Conservation (phyloP, 2,888 invertebrate genomes). For the Acanthoscelides obtectus region DNA sequence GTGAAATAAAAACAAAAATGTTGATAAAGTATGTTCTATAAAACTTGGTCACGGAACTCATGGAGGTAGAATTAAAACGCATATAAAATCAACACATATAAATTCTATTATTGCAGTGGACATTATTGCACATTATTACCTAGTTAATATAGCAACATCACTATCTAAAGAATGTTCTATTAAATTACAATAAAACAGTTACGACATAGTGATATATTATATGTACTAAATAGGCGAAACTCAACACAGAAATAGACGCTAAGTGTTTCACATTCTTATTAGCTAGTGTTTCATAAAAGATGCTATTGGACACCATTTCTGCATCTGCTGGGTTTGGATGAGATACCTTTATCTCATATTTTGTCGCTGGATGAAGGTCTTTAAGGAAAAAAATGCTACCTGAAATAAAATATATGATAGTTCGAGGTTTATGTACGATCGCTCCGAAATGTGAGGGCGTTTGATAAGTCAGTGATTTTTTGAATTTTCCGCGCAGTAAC, state of each 20-base stretch:
- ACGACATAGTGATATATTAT: neutral
- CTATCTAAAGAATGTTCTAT: neutral
- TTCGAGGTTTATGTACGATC: too few species aligned
- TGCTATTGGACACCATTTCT: neutral
- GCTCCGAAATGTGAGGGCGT: too few species aligned
- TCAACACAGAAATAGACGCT: neutral
- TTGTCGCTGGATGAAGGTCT: neutral
- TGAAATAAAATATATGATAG: too few species aligned
- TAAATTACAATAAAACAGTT: neutral
- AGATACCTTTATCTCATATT: neutral
- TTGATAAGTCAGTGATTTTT: too few species aligned
- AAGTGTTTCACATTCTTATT: neutral
- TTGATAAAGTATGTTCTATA: too few species aligned
- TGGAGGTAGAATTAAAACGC: neutral
- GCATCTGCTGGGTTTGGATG: neutral
- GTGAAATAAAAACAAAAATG: too few species aligned
- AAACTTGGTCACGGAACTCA: too few species aligned
- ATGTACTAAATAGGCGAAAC: neutral
- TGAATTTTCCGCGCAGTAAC: too few species aligned
- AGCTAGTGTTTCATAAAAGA: neutral
- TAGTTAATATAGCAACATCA: neutral
- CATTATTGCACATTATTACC: neutral
- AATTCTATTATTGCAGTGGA: neutral
- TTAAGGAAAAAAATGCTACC: neutral
- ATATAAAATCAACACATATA: neutral